These are phyloP conservation scores for Papilio glaucus DNA, from an alignment of 1,140 invertebrate species.

Conservation along the genomic window DNA sequence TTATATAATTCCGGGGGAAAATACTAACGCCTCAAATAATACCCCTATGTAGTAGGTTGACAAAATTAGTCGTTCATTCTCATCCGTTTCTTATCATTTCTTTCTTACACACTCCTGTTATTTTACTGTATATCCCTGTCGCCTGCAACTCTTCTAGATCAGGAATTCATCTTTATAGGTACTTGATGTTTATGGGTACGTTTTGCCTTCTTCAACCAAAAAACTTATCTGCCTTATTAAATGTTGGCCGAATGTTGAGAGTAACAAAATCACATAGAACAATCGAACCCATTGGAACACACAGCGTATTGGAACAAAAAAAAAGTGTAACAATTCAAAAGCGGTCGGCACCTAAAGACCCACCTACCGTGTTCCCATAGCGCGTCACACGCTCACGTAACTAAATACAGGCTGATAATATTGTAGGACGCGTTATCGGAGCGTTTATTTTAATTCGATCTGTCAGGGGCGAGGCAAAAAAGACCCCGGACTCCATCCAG, in stretches of 20 bases:
- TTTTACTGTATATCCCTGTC: too few relatives aligned
- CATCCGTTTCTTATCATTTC: too few relatives aligned
- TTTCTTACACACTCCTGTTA: too few relatives aligned
- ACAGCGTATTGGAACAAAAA: conserved; percentile 53
- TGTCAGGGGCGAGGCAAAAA: conserved; percentile 80
- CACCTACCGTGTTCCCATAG: conserved; percentile 76
- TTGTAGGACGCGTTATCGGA: conserved; percentile 77
- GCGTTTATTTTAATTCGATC: conserved; percentile 83
- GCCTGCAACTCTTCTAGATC: too few relatives aligned
- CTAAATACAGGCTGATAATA: conserved; percentile 79
- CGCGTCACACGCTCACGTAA: conserved; percentile 73
- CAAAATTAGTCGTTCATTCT: too few relatives aligned
- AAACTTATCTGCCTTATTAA: too few relatives aligned
- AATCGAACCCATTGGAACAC: conserved; percentile 54
- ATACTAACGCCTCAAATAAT: too few relatives aligned
- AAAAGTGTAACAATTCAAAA: conserved; percentile 65
- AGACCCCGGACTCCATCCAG: conserved; percentile 69
- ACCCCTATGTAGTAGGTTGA: too few relatives aligned
- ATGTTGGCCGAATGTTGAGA: not conserved
- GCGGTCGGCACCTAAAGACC: conserved; percentile 68
- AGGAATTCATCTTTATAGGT: too few relatives aligned
- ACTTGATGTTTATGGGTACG: too few relatives aligned
- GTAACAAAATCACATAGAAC: conserved; percentile 36
- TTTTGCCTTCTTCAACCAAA: too few relatives aligned
- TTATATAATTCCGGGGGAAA: too few relatives aligned